Conservation (phyloP, 2,113 vertebrate species). For the Siniperca knerii region DNA sequence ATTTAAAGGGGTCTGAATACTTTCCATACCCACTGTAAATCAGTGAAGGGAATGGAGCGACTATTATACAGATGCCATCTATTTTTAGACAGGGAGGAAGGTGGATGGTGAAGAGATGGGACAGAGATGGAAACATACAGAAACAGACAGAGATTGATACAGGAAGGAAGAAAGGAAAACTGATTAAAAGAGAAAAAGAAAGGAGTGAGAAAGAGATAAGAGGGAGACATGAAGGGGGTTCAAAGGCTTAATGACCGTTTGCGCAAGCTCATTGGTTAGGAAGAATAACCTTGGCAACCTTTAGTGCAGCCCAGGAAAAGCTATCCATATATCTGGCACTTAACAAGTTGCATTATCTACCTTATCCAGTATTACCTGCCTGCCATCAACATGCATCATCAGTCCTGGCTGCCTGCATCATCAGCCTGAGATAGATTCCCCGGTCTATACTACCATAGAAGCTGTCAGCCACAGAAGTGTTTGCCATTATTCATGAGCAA, state of each 20-base stretch:
- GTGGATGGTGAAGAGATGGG: slow-evolving; percentile 31
- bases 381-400: slow-evolving; percentile 32
- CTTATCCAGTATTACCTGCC: slow-evolving; percentile 48
- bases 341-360: slow-evolving; percentile 64
- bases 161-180: slow-evolving; percentile 5
- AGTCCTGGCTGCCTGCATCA: slow-evolving; percentile 29
- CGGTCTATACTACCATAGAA: slow-evolving; percentile 1
- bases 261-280: slow-evolving; percentile 68
- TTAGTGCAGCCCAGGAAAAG: slow-evolving; percentile 51
- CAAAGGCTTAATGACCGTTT: slow-evolving; percentile 58
- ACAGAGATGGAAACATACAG: slow-evolving; percentile 8
- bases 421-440: slow-evolving; percentile 32
- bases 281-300: slow-evolving; percentile 59
- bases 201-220: slow-evolving; percentile 23
- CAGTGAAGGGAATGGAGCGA: slow-evolving; percentile 28
- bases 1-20: no score
- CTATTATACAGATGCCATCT: slow-evolving; percentile 70
- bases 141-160: slow-evolving; percentile 19
- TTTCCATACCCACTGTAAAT: slow-evolving; percentile 38
- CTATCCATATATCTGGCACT: slow-evolving; percentile 62
- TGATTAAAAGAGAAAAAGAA: slow-evolving; percentile 18
- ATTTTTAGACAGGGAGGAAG: slow-evolving; percentile 64
- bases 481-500: slow-evolving; percentile 6
- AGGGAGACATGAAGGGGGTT: slow-evolving; percentile 7
- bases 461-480: background rate